These are phyloP conservation scores for Myanophis thanlyinensis DNA, from an alignment of 2,113 vertebrate species.

Conservation along the genomic window DNA sequence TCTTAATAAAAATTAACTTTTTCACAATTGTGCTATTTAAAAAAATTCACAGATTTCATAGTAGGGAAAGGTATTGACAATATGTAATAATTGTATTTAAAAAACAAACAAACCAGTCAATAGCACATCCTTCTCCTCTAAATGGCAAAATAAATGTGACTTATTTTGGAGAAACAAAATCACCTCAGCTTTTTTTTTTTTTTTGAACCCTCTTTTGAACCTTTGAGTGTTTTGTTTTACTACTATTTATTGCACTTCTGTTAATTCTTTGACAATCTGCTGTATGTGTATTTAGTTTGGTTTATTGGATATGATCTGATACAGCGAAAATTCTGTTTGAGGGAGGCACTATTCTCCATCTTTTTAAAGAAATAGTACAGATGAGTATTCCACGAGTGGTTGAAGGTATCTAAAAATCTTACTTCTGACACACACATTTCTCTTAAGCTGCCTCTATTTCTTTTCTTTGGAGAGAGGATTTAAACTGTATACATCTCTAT, in stretches of 20 bases:
- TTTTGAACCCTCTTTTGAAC: not conserved
- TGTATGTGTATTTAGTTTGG: not conserved
- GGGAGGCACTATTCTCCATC: not conserved
- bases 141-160: not conserved
- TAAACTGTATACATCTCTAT: slow-evolving; percentile 5
- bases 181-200: not conserved
- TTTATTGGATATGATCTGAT: not conserved
- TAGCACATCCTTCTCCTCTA: not conserved
- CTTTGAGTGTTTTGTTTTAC: not conserved
- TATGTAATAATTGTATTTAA: not conserved
- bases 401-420: slow-evolving; percentile 12
- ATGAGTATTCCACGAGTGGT: not conserved
- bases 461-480: slow-evolving; percentile 7
- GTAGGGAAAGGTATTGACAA: not conserved
- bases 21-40: not conserved
- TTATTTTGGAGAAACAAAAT: not conserved
- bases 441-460: slow-evolving; percentile 14
- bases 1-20: not conserved
- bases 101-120: not conserved
- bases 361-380: slow-evolving; percentile 13
- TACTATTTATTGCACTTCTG: not conserved
- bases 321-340: not conserved
- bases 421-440: slow-evolving; percentile 24
- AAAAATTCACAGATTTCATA: not conserved
- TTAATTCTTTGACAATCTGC: not conserved